Percentiles rank a stretch among this genome's conserved stretches.
These are phyloP conservation scores for Zoanthus sansibaricus DNA, from an alignment of 92 coral and sea anemone genomes.

Conservation along the genomic window DNA sequence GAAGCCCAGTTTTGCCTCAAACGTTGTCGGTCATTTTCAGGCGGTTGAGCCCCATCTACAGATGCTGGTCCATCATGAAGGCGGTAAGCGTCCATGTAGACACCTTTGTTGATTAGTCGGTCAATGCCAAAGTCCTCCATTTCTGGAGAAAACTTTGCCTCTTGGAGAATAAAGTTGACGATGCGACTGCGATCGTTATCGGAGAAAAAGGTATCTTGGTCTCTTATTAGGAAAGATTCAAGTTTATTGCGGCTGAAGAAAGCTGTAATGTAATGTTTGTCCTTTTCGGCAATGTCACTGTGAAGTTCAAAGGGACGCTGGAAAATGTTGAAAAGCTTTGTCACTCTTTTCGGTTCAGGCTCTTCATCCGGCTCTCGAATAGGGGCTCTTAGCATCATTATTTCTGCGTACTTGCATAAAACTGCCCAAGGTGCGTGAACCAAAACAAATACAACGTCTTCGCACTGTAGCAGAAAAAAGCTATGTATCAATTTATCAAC, in stretches of 20 bases:
- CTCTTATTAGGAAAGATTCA: conserved; percentile 73
- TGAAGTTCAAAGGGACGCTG: conserved; percentile 31
- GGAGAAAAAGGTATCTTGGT: conserved; percentile 80
- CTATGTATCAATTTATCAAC: not conserved
- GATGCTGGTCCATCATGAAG: conserved; percentile 80
- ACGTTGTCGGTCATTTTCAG: conserved; percentile 71
- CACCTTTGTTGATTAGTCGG: conserved; percentile 76
- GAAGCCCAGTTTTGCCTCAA: conserved; percentile 85
- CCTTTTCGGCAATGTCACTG: not conserved
- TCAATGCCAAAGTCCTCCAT: conserved; percentile 89
- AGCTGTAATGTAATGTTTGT: conserved; percentile 78
- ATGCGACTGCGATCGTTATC: conserved; percentile 91
- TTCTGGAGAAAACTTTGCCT: conserved; percentile 73
- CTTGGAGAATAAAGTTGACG: conserved; percentile 79
- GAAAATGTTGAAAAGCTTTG: not conserved
- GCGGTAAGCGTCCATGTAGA: conserved; percentile 79
- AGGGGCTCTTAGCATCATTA: conserved; percentile 37
- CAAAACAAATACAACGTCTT: conserved; percentile 25
- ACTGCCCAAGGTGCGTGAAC: conserved; percentile 39
- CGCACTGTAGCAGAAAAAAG: not conserved
- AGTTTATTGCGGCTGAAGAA: conserved; percentile 79
- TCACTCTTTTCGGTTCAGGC: conserved; percentile 6
- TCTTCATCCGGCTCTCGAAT: conserved; percentile 43
- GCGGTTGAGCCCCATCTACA: conserved; percentile 30
- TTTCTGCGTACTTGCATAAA: conserved; percentile 41